Conservation (phyloP, 2,888 invertebrate genomes). For the Cephonodes hylas region DNA sequence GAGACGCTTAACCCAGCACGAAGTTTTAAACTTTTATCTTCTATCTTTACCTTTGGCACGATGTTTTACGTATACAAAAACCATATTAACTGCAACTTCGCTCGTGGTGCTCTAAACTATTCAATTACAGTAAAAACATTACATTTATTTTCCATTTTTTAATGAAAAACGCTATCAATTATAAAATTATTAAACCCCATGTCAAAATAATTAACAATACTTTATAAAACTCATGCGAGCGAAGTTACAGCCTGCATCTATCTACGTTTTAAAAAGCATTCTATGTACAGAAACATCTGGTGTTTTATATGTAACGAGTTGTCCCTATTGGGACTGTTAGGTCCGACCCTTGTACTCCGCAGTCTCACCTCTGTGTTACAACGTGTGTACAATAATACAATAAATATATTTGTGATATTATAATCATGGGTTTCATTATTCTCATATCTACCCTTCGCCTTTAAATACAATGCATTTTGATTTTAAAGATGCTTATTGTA, state of each 20-base stretch:
- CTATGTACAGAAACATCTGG: background rate
- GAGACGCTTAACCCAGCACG: background rate
- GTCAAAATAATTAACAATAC: background rate
- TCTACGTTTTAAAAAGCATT: background rate
- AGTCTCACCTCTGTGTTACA: constrained; percentile 9
- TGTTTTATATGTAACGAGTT: constrained; percentile 5
- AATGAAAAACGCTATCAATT: background rate
- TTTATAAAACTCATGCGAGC: background rate
- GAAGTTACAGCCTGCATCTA: too few species aligned
- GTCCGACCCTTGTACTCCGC: background rate
- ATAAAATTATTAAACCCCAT: background rate
- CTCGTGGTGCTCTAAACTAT: too few species aligned
- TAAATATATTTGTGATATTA: constrained; percentile 18
- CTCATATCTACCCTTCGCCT: background rate
- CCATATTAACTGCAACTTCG: background rate
- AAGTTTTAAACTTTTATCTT: background rate
- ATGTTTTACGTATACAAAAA: background rate
- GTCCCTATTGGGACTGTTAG: constrained; percentile 1
- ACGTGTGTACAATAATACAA: constrained; percentile 17
- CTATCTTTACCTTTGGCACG: background rate
- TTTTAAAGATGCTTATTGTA: too few species aligned
- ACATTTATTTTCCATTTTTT: background rate
- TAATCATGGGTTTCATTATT: constrained; percentile 5
- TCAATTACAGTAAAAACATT: too few species aligned
- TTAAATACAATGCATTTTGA: too few species aligned